Evolutionary conservation across 2,113 vertebrate genomes (phyloP).

Genomic region (Sylvietta virens): DNA sequence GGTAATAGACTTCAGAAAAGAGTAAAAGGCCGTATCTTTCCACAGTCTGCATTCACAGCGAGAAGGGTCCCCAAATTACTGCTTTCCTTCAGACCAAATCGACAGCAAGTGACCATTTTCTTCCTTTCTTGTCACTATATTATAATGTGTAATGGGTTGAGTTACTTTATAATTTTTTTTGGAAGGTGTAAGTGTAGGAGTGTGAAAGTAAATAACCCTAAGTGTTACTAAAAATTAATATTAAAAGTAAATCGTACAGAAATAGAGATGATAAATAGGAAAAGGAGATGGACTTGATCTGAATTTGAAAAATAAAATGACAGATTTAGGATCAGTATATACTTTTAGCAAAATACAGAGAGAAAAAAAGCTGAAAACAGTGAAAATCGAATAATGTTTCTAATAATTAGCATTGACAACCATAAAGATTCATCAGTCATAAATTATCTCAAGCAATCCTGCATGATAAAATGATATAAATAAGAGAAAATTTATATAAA

Average conservation of each 20-base stretch:
- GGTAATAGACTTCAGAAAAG: neutral
- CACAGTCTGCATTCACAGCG: neutral
- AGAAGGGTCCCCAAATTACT: neutral
- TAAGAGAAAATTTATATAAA: neutral
- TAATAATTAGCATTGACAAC: neutral
- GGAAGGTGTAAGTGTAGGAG: fast-evolving
- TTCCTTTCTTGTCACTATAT: neutral
- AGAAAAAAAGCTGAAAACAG: neutral
- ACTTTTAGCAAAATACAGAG: neutral
- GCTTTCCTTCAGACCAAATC: neutral
- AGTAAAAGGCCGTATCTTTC: neutral
- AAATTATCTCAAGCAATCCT: neutral
- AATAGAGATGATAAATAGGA: neutral
- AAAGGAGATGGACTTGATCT: neutral
- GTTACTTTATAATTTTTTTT: neutral
- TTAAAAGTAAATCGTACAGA: neutral
- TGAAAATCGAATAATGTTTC: neutral
- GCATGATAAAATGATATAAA: neutral
- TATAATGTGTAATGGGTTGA: neutral
- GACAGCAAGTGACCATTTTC: neutral
- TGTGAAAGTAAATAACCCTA: neutral
- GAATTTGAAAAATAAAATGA: neutral
- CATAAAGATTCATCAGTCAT: neutral
- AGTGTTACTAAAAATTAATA: neutral
- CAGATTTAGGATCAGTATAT: neutral